Base-by-base conservation (phyloP, 2,888 invertebrate species). In the Mystacides longicornis region DNA sequence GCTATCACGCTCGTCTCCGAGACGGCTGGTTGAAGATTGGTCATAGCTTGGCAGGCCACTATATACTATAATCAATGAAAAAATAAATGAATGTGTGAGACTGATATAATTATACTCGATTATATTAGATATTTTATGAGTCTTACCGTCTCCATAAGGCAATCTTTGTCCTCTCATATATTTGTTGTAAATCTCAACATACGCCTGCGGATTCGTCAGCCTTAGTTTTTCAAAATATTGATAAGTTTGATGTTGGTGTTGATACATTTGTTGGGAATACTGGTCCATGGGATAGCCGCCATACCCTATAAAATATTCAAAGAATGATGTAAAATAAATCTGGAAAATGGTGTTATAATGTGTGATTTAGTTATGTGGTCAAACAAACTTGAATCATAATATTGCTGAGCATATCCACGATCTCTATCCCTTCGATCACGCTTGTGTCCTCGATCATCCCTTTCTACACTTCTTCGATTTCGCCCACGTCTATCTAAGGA, bases 221-320 rank as follows among this genome's bases (percentile, higher is more conserved):
- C 89, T 81, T 68, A 91, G 75, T 68, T 86, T 87, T 71, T 88
- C 87, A 68, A 87, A 85, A 74, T 89, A 89, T 66, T 83, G 81
- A 71, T 85, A 85, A 67, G 83, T 80, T 58, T 71, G 69, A 56
- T 71, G 69, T 63, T 82, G 80, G 59, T 73, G 72, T 55, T 73
- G 71, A 62, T 75, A 75, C 48, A 81, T 79, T 69, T 82, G 83
- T 60, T 77, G 75, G 68, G 71, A 71, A 72, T 80, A 81, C 54
- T 81, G 78, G 69, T 83, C 82, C 59, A 61, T 61, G 23, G 49
- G 31, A 23, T 59, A 59, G 18, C 57, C 61, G 3, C 7, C 45
- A 23, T 48, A 43, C 14, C 23, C 43, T 42, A 19, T 9, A 31
- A 48, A 5, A 45, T n/a, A n/a, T n/a, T n/a, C n/a, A n/a, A n/a